phyloP scores from a whole-genome alignment of 1,140 invertebrate genomes.

The Heliothis virescens region DNA sequence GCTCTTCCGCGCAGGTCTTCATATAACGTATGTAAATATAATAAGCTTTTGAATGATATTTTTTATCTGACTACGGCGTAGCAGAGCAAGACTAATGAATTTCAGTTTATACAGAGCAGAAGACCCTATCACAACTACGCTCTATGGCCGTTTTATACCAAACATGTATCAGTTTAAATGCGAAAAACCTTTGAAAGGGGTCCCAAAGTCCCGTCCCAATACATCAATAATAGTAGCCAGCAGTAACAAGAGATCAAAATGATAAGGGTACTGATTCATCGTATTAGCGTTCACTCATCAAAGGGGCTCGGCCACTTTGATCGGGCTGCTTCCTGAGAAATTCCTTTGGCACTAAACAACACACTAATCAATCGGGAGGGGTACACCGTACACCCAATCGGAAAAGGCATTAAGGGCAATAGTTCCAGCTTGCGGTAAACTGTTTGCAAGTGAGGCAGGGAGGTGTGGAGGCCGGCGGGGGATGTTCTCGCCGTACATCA shows the following conservation, averaged over 20 bases:
- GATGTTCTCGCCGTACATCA: slow-evolving; percentile 78
- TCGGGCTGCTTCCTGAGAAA: slow-evolving; percentile 71
- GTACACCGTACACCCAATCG: slow-evolving; percentile 70
- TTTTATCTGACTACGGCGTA: too few relatives aligned
- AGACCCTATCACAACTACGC: background rate
- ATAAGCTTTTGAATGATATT: too few relatives aligned
- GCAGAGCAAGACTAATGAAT: too few relatives aligned
- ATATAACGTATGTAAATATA: too few relatives aligned
- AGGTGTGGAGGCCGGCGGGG: slow-evolving; percentile 56
- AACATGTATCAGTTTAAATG: slow-evolving; percentile 18
- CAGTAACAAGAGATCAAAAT: slow-evolving; percentile 64
- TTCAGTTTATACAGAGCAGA: background rate
- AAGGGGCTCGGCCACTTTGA: slow-evolving; percentile 70
- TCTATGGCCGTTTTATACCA: too few relatives aligned
- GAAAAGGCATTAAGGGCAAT: slow-evolving; percentile 83
- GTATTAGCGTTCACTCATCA: slow-evolving; percentile 63
- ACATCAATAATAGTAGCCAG: slow-evolving; percentile 44
- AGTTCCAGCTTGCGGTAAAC: slow-evolving; percentile 82
- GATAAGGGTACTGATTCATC: slow-evolving; percentile 62
- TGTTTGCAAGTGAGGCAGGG: slow-evolving; percentile 71
- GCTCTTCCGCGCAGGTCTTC: too few relatives aligned
- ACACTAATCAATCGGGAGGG: slow-evolving; percentile 81
- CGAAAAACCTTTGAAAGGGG: slow-evolving; percentile 22
- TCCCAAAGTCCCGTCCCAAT: slow-evolving; percentile 34
- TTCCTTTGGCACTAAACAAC: slow-evolving; percentile 66